Base-by-base conservation (phyloP, 2,797 vertebrate species). In the Acridotheres tristis region DNA sequence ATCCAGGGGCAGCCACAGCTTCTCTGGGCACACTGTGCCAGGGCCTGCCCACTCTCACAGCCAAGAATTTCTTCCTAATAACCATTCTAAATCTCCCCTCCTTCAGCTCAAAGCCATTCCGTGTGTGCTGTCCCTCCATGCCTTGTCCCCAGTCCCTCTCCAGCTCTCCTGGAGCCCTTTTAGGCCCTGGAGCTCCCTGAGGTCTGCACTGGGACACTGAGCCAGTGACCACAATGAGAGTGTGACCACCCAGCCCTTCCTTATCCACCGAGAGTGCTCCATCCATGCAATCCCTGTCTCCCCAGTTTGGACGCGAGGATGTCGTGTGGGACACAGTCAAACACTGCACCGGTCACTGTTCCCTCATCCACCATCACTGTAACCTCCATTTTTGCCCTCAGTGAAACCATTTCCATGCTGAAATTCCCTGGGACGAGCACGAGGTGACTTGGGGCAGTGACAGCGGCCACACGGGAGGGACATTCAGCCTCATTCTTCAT, bases 211-310 rank as follows among this genome's bases (percentile, higher is more conserved):
- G 3, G 1, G 34, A 30, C 47, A 61, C 3, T 0, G 0, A 61
- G 47, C 26, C 17, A 1, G 19, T 42, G 47, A 17, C 50, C 29
- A 15, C 22, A 7, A 5, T 30, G 7, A 36, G 38, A 36, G 36
- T 16, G 62, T 7, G 21, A 22, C 50, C 73, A 14, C 7, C 16
- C 90, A 80, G 50, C 38, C 48, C 2, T 17, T 67, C 63, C 50
- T 32, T 1, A 4, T 0, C 30, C 47, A 8, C 23, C 0, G 0
- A 23, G n/a, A 23, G n/a, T 4, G 19, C 10, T 30, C 50, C 36
- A 11, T 1, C 55, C 13, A 2, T 16, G 22, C 23, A 5, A 54
- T 4, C 59, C 45, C 11, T 2, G 25, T 40, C 27, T 20, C 6
- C 13, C 29, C 34, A 5, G 2, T 12, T 2, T 10, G 17, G 57